Evolutionary conservation across 1,140 invertebrate species (phyloP), one percentile per base, ranked within the genome.

Genomic region (Zaprionus ghesquierei): DNA sequence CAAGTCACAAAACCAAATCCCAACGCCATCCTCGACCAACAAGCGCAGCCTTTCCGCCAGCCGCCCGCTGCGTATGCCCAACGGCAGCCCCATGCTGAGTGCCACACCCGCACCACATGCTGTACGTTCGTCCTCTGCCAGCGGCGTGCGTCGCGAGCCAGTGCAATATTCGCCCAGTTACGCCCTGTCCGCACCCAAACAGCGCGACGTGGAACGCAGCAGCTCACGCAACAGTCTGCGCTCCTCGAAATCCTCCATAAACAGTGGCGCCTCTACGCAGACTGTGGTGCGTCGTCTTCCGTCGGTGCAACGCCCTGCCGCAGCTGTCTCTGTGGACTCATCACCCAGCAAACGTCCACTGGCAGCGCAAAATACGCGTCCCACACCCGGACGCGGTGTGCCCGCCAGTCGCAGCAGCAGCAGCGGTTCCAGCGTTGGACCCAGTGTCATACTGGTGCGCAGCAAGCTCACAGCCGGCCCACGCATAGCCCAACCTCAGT

Each of bases 221-320:
- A 94, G 93, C 49, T 95, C 95, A 0, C 92, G 95, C 13, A 95
- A 95, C 31, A 97, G 96, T 65, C 91, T 98, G 9, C 93, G 96
- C 1, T 96, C 96, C 74, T 97, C 96, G 1, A 93, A 95, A 5
- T 97, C 96, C 77, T 97, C 96, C 0, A 92, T 97, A 23, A 97
- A 96, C 78, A 97, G 96, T 87, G 94, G 95, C 1, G 95, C 95
- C 0, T 97, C 96, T 5, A 95, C 96, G 0, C 95, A 95, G 75
- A 97, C 96, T 0, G 90, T 97, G 0, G 96, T 97, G 0, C 93
- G 95, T 65, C 94, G 95, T 53, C 93, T 95, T 18, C 93, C 94
- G 10, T 56, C 79, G 0, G 81, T 82, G 22, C 81, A 87, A 50
- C 75, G 84, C 41, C 54, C 71, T 15, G 75, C 86, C 23, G 89